Percentiles rank a stretch among this genome's conserved stretches.
phyloP scores from a whole-genome alignment of 2,888 invertebrate genomes.

The Sarcophaga caerulescens region DNA sequence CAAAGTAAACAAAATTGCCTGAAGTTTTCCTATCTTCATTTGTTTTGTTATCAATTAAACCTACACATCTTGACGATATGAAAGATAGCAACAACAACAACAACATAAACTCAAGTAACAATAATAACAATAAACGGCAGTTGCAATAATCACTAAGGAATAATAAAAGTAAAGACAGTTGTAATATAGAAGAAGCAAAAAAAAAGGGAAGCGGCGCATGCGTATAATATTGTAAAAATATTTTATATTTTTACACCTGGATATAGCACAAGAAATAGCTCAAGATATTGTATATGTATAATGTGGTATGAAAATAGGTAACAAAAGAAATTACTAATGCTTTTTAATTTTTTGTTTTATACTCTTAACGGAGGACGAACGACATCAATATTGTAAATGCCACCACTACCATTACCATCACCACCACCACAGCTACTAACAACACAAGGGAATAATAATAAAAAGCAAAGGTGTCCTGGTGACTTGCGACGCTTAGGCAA shows the following conservation, averaged over 20 bases:
- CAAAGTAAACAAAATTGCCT: conserved; percentile 29
- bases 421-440: conserved; percentile 23
- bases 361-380: conserved; percentile 45
- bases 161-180: conserved; percentile 6
- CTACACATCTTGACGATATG: conserved; percentile 51
- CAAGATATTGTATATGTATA: conserved; percentile 31
- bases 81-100: conserved; percentile 1
- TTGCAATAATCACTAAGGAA: conserved; percentile 58
- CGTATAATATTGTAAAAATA: conserved; percentile 53
- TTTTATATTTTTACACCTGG: conserved; percentile 64
- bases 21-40: neutral
- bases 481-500: conserved; percentile 67
- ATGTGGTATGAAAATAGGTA: conserved; percentile 30
- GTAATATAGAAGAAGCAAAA: neutral
- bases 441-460: neutral
- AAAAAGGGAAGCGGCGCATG: conserved; percentile 57
- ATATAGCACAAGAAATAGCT: conserved; percentile 39
- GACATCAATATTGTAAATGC: conserved; percentile 51
- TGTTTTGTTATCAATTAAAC: conserved; percentile 50
- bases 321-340: conserved; percentile 66
- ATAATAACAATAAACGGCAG: conserved; percentile 56
- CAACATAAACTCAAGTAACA: conserved; percentile 12
- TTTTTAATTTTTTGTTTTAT: conserved; percentile 49
- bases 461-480: conserved; percentile 64
- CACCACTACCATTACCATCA: conserved; percentile 48